A percentile compares a stretch with the other conserved stretches of the same genome.
phyloP scores from a whole-genome alignment of 2,888 invertebrate genomes.

The Linnaemya tessellans region DNA sequence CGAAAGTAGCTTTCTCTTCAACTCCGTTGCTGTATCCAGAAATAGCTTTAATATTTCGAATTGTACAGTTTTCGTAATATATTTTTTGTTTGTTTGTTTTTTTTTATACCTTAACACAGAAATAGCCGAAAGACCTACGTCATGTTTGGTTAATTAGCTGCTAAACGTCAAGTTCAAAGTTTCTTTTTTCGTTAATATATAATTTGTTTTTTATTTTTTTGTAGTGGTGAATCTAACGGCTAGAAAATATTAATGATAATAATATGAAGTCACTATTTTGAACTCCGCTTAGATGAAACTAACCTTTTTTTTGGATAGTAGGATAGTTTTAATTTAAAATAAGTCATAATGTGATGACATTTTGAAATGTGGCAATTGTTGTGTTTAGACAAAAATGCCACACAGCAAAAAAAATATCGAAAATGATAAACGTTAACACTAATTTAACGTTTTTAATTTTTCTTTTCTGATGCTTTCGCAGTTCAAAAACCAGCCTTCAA shows the following conservation, averaged over 20 bases:
- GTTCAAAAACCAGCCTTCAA: conserved; percentile 24
- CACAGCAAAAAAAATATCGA: no score
- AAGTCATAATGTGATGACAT: no score
- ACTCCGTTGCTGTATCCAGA: background rate
- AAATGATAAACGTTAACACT: no score
- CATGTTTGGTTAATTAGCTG: conserved; percentile 5
- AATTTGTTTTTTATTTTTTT: background rate
- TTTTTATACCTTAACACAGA: background rate
- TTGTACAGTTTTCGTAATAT: background rate
- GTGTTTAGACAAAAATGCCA: no score
- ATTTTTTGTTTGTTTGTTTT: background rate
- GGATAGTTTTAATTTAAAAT: background rate
- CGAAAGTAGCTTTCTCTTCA: background rate
- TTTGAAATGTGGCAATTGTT: no score
- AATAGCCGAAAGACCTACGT: background rate
- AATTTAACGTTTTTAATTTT: background rate
- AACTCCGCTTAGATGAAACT: background rate
- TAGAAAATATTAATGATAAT: background rate
- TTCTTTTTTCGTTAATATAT: background rate
- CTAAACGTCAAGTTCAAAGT: conserved; percentile 43
- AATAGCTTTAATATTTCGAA: background rate
- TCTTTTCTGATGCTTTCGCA: conserved; percentile 2
- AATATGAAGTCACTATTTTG: background rate
- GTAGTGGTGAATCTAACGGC: background rate
- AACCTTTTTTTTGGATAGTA: background rate